phyloP scores from a whole-genome alignment of 2,888 invertebrate species.

The Hoplodrina blanda region DNA sequence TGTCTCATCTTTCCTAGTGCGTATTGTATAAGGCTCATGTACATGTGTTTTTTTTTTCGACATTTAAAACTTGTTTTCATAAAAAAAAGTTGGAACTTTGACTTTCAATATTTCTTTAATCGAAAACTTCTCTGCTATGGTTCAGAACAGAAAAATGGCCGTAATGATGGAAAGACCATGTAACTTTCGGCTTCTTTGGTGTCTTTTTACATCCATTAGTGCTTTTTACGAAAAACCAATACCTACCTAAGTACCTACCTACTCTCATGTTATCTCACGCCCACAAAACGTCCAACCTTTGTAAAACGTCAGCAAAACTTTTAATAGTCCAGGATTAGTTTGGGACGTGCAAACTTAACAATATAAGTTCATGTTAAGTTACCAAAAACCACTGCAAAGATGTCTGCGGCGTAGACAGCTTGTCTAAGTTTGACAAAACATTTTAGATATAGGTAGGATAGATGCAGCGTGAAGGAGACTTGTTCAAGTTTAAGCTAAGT shows the following conservation, averaged over 20 bases:
- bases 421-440: constrained; percentile 51
- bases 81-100: no score
- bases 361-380: constrained; percentile 54
- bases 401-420: constrained; percentile 52
- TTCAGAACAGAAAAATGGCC: no score
- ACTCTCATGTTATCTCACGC: background rate
- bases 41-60: no score
- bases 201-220: background rate
- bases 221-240: constrained; percentile 7
- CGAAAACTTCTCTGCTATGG: no score
- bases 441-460: constrained; percentile 13
- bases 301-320: constrained; percentile 43
- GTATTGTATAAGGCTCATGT: no score
- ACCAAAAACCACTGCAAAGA: constrained; percentile 60
- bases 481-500: constrained; percentile 14
- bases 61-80: no score
- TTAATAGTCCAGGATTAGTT: constrained; percentile 54
- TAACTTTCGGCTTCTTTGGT: background rate
- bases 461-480: constrained; percentile 34
- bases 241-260: no score
- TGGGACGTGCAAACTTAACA: constrained; percentile 48
- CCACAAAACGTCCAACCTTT: constrained; percentile 34
- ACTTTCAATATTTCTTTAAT: no score
- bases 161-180: background rate
- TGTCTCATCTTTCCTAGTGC: no score